phyloP scores from a whole-genome alignment of 2,113 vertebrate species.

The Rissa tridactyla region DNA sequence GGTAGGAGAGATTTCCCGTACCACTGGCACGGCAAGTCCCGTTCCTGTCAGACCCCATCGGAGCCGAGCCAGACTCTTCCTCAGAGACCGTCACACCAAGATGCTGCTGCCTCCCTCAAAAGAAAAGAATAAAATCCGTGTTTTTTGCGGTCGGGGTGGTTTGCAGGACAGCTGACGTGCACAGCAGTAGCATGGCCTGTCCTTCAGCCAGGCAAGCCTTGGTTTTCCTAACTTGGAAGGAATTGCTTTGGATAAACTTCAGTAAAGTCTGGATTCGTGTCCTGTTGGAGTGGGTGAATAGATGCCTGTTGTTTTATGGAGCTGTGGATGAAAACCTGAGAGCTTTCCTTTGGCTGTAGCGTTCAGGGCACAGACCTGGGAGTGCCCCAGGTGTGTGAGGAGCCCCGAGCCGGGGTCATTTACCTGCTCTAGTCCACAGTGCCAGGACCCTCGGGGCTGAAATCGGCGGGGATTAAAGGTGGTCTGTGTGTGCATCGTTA shows the following conservation, averaged over 20 bases:
- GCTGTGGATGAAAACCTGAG: background rate
- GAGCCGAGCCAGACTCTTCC: background rate
- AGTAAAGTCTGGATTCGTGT: background rate
- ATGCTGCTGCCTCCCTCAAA: background rate
- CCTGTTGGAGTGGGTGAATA: background rate
- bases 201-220: background rate
- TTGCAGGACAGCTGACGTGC: background rate
- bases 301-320: background rate
- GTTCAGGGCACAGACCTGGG: accelerated
- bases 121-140: background rate
- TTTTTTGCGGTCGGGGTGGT: background rate
- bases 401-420: accelerated
- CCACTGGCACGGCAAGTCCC: background rate
- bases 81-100: background rate
- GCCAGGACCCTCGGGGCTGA: background rate
- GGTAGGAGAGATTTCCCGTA: background rate
- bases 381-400: background rate
- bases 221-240: constrained; percentile 26
- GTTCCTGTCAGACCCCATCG: accelerated
- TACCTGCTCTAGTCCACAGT: accelerated
- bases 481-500: background rate
- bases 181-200: background rate
- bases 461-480: background rate
- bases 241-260: constrained; percentile 18
- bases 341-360: background rate